Conservation (phyloP, 1,140 invertebrate species). For the Caenorhabditis brenneri region DNA sequence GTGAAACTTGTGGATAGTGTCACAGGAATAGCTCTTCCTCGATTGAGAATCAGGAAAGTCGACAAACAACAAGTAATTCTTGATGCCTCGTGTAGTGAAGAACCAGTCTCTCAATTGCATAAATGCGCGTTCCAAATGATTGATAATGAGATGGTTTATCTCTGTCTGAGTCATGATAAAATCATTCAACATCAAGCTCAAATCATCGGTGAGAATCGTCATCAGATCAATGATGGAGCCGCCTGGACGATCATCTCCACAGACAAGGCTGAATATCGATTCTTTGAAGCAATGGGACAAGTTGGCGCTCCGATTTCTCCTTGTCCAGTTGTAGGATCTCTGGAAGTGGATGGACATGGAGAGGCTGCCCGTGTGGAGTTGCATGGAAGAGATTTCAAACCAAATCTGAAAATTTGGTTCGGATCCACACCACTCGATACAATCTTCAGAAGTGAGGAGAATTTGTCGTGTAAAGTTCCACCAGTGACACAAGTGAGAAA, state of each 20-base stretch:
- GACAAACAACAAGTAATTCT: constrained; percentile 97
- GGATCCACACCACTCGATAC: constrained; percentile 97
- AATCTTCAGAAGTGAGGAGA: constrained; percentile 73
- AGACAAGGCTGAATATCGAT: constrained; percentile 98
- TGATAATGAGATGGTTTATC: constrained; percentile 97
- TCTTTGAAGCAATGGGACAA: constrained; percentile 98
- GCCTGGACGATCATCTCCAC: constrained; percentile 99
- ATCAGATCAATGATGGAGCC: constrained; percentile 99
- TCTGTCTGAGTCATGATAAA: constrained; percentile 95
- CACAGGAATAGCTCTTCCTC: constrained; percentile 95
- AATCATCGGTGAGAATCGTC: constrained; percentile 94
- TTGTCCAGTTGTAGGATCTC: constrained; percentile 89
- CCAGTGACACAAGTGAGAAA: neutral
- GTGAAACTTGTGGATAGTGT: constrained; percentile 98
- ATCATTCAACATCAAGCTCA: constrained; percentile 97
- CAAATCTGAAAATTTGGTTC: constrained; percentile 94
- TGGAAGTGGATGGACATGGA: constrained; percentile 77
- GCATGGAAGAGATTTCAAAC: constrained; percentile 96
- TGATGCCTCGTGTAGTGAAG: constrained; percentile 87
- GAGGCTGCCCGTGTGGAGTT: constrained; percentile 81
- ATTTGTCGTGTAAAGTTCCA: constrained; percentile 15
- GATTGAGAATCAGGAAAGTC: constrained; percentile 92
- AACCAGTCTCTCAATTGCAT: constrained; percentile 92
- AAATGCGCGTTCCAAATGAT: constrained; percentile 99
- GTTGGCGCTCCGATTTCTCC: constrained; percentile 92